A percentile compares a stretch with the other conserved stretches of the same genome.
These are phyloP conservation scores for Cremastinae sp. DNA, from an alignment of 2,888 invertebrate genomes.

Conservation along the genomic window DNA sequence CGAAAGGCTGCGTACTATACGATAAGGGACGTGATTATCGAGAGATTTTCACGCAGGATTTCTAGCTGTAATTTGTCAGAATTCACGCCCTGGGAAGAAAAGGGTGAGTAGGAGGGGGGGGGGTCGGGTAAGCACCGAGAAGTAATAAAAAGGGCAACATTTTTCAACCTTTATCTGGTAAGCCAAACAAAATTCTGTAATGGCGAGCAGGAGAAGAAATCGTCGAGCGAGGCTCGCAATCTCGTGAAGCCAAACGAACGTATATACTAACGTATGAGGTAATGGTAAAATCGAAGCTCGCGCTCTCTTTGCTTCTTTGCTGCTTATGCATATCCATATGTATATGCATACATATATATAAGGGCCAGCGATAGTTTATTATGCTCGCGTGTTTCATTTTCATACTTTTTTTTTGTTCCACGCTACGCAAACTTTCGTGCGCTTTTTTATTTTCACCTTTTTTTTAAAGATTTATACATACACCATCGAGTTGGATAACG, in stretches of 20 bases:
- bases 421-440: slow-evolving; percentile 22
- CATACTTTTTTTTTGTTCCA: slow-evolving; percentile 15
- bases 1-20: neutral
- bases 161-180: slow-evolving; percentile 60
- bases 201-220: slow-evolving; percentile 46
- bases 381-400: slow-evolving; percentile 35
- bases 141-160: slow-evolving; percentile 54
- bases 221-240: slow-evolving; percentile 24
- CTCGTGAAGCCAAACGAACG: slow-evolving; percentile 14
- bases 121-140: slow-evolving; percentile 40
- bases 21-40: slow-evolving; percentile 61
- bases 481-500: neutral
- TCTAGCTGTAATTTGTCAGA: slow-evolving; percentile 66
- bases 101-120: slow-evolving; percentile 33
- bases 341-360: neutral
- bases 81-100: slow-evolving; percentile 31
- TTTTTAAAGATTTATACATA: neutral
- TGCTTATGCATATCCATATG: slow-evolving; percentile 26
- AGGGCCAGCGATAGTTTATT: slow-evolving; percentile 29
- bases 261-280: slow-evolving; percentile 17
- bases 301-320: slow-evolving; percentile 25
- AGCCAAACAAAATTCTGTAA: slow-evolving; percentile 53
- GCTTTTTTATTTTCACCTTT: slow-evolving; percentile 6
- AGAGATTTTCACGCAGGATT: slow-evolving; percentile 52
- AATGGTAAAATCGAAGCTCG: slow-evolving; percentile 58